Evolutionary conservation across 2,888 invertebrate species (phyloP).

Genomic region (Flexamia atlantica): DNA sequence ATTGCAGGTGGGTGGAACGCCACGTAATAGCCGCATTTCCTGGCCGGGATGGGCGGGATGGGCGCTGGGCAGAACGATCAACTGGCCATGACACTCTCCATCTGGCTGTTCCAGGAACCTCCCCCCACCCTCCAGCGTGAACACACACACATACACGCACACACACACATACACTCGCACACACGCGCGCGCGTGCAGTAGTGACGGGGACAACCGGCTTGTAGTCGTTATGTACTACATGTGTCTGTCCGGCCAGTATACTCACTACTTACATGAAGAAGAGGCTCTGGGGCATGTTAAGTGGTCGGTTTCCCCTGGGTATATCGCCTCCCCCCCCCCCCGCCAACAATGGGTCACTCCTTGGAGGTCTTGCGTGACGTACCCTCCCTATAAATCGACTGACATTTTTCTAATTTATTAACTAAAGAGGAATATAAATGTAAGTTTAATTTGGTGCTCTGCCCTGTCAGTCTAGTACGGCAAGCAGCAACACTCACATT

Average conservation of each 20-base stretch:
- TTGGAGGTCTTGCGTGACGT: too few species aligned
- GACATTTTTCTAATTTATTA: too few species aligned
- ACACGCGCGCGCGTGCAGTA: neutral
- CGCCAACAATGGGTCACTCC: too few species aligned
- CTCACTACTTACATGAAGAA: neutral
- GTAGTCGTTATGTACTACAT: slow-evolving; percentile 31
- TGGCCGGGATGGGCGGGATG: slow-evolving; percentile 9
- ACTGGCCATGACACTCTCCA: slow-evolving; percentile 21
- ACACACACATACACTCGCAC: neutral
- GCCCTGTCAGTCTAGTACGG: too few species aligned
- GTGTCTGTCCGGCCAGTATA: neutral
- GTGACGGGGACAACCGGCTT: neutral
- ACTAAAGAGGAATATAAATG: too few species aligned
- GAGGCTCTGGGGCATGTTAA: neutral
- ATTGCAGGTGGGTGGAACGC: slow-evolving; percentile 6
- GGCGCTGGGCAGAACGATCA: neutral
- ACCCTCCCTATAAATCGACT: too few species aligned
- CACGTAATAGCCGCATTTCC: slow-evolving; percentile 14
- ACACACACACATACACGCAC: slow-evolving; percentile 3
- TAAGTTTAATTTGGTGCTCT: too few species aligned
- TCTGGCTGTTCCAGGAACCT: slow-evolving; percentile 27
- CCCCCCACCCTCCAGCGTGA: neutral
- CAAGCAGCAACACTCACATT: too few species aligned
- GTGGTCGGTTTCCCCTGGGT: neutral
- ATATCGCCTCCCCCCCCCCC: neutral